A percentile compares a stretch with the other conserved stretches of the same genome.
Evolutionary conservation across 2,888 invertebrate genomes (phyloP).

Genomic region (Endomychus coccineus): DNA sequence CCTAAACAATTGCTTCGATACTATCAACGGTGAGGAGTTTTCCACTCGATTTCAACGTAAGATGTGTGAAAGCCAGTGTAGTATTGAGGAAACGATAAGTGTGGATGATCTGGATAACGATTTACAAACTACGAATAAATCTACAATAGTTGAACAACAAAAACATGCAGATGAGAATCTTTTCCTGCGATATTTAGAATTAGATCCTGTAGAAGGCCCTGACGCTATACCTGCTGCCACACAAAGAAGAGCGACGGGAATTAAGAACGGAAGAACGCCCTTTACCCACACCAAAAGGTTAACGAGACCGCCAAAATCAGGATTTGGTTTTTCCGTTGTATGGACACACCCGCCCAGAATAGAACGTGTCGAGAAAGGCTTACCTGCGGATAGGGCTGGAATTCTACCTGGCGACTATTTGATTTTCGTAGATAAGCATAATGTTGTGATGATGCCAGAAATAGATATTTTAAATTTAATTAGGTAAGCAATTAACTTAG

Average conservation of each 20-base stretch:
- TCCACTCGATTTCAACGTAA: conserved; percentile 14
- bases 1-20: conserved; percentile 14
- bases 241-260: conserved; percentile 48
- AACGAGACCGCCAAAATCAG: conserved; percentile 43
- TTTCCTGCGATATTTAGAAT: conserved; percentile 64
- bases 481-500: conserved; percentile 37
- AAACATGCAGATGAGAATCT: conserved; percentile 67
- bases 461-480: conserved; percentile 57
- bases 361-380: conserved; percentile 72
- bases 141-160: conserved; percentile 45
- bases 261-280: conserved; percentile 65
- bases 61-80: conserved; percentile 46
- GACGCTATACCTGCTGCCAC: conserved; percentile 52
- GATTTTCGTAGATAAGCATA: conserved; percentile 80
- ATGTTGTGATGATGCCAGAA: conserved; percentile 77
- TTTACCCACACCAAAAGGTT: conserved; percentile 70
- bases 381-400: conserved; percentile 78
- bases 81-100: conserved; percentile 41
- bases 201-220: conserved; percentile 65
- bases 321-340: conserved; percentile 80
- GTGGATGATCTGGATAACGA: conserved; percentile 36
- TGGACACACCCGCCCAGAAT: conserved; percentile 85
- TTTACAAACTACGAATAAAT: conserved; percentile 31
- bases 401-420: conserved; percentile 79
- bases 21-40: conserved; percentile 5